phyloP scores from a whole-genome alignment of 2,797 vertebrate species.

The Squalus acanthias region DNA sequence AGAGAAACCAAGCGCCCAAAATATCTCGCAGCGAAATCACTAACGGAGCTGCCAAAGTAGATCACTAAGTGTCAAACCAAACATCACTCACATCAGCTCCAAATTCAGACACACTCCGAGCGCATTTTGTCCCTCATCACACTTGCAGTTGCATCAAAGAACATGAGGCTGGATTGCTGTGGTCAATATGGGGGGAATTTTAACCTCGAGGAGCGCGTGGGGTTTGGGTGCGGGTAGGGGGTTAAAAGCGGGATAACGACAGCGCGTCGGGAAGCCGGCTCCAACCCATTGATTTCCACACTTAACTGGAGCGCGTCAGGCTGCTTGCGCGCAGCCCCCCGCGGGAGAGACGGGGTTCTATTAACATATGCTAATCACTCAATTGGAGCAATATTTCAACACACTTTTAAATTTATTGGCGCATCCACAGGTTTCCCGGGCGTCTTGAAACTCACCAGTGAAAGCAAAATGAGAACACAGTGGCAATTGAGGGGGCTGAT shows the following conservation, averaged over 20 bases:
- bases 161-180: background rate
- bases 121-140: background rate
- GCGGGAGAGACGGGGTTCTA: too few species aligned
- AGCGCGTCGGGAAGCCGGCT: background rate
- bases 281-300: background rate
- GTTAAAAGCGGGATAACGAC: background rate
- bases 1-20: too few species aligned
- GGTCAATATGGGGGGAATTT: background rate
- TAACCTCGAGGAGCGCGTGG: background rate
- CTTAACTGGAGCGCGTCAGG: too few species aligned
- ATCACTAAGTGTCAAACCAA: background rate
- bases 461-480: too few species aligned
- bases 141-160: background rate
- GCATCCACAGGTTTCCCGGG: too few species aligned
- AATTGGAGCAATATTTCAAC: too few species aligned
- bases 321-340: too few species aligned
- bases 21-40: background rate
- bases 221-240: too few species aligned
- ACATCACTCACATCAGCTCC: background rate
- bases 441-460: too few species aligned
- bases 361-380: too few species aligned
- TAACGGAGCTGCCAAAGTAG: background rate
- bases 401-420: too few species aligned
- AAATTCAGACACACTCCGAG: background rate
- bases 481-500: too few species aligned